phyloP scores from a whole-genome alignment of 1,140 invertebrate species.

The Diachasmimorpha longicaudata region DNA sequence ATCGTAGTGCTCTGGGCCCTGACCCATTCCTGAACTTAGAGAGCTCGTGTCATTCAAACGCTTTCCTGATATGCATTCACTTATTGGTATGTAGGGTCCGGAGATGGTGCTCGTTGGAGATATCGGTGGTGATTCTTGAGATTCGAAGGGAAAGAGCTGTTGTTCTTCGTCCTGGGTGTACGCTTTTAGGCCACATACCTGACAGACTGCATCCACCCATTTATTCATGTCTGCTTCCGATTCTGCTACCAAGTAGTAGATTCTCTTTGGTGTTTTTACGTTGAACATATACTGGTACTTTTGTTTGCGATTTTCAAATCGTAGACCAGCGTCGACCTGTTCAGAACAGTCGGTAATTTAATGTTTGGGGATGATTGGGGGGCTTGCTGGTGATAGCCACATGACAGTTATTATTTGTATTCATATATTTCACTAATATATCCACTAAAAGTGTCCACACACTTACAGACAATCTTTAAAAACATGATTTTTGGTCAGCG shows the following conservation, averaged over 20 bases:
- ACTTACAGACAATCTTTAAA: too few species aligned
- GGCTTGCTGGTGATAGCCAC: too few species aligned
- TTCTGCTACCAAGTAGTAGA: conserved; percentile 91
- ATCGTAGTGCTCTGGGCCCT: conserved; percentile 57
- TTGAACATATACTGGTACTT: conserved; percentile 88
- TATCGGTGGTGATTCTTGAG: conserved; percentile 68
- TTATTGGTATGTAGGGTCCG: conserved; percentile 82
- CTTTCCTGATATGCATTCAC: conserved; percentile 88
- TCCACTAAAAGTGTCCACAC: too few species aligned
- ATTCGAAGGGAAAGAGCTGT: conserved; percentile 55
- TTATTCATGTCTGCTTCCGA: conserved; percentile 90
- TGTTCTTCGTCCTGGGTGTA: conserved; percentile 75
- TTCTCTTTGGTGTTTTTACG: conserved; percentile 85
- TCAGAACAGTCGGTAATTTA: not conserved
- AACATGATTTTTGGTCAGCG: too few species aligned
- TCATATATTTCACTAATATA: too few species aligned
- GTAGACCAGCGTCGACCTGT: conserved; percentile 84
- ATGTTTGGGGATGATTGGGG: not conserved
- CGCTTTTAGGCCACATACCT: conserved; percentile 86
- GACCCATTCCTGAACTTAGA: conserved; percentile 49
- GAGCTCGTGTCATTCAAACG: conserved; percentile 62
- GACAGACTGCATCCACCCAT: conserved; percentile 94
- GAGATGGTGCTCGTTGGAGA: conserved; percentile 67
- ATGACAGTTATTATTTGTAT: too few species aligned
- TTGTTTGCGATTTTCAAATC: conserved; percentile 80